Base-by-base conservation (phyloP, 2,797 vertebrate species). In the Tokudaia muenninki region DNA sequence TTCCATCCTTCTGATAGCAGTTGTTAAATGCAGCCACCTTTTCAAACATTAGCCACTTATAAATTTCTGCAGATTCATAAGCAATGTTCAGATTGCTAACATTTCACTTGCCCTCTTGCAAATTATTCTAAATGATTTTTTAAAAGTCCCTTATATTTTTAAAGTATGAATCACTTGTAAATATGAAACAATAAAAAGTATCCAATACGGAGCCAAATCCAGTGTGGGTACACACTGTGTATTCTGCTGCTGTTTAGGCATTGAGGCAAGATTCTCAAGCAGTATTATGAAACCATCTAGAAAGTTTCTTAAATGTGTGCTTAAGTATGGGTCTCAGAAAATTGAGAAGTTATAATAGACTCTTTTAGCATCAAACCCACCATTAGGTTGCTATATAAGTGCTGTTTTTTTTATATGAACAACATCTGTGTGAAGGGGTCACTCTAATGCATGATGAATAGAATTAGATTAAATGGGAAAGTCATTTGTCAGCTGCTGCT, bases 381-480 rank as follows among this genome's bases (percentile, higher is more conserved):
- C 44, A 90, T 19, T 81, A 52, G 87, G 44, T 57, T 77, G 96
- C 93, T 97, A 34, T 95, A 87, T 78, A 92, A 95, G 57, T 22
- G 47, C 26, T 0, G 50, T 50, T 61, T 50, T 63, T 67, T 72
- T 24, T 31, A 47, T 92, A 0, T 19, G 4, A 92, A 90, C 84
- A 37, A 77, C 81, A 26, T 47, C 57, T 17, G 4, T 44, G 61
- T 50, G 67, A 94, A 70, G 22, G 90, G 92, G 81, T 96, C 77
- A 55, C 29, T 59, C 70, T 86, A 95, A 77, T 41, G 50, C 50
- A 29, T 6, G 90, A 50, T 93, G 74, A 94, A 95, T 72, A 63
- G 34, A 94, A 26, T 84, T 90, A 14, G 19, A 24, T 77, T 92
- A 37, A 91, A 74, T 2, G 47, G 82, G 90, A 96, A 26, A 8